These are phyloP conservation scores for Psittacula echo DNA, from an alignment of 2,797 vertebrate genomes.

Conservation along the genomic window DNA sequence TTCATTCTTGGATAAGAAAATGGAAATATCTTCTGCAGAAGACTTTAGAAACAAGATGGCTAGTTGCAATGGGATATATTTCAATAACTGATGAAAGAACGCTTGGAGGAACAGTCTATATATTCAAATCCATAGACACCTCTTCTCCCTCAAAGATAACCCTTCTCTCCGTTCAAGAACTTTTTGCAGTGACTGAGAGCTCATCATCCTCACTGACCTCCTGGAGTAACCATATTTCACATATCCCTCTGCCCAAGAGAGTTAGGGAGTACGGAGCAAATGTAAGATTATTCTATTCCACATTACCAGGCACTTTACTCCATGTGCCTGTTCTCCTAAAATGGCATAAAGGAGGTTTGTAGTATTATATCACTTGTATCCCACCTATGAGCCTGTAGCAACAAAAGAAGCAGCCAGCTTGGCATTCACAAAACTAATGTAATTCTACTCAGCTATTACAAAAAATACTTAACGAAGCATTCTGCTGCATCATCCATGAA, in stretches of 20 bases:
- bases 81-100: not conserved
- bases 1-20: not conserved
- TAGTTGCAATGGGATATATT: not conserved
- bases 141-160: not conserved
- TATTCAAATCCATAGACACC: not conserved
- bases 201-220: not conserved
- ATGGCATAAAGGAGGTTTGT: not conserved
- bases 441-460: not conserved
- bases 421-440: fast-evolving
- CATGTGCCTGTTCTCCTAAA: not conserved
- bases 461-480: conserved; percentile 93
- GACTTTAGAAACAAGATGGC: not conserved
- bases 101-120: not conserved
- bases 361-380: not conserved
- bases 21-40: not conserved
- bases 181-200: not conserved
- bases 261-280: not conserved
- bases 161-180: not conserved
- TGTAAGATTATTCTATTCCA: not conserved
- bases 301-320: not conserved
- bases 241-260: not conserved
- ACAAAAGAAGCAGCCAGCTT: not conserved
- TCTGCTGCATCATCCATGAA: conserved; percentile 99
- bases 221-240: not conserved
- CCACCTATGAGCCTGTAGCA: not conserved